Conservation (phyloP, 2,797 vertebrate genomes). For the Diglossa cyanea region DNA sequence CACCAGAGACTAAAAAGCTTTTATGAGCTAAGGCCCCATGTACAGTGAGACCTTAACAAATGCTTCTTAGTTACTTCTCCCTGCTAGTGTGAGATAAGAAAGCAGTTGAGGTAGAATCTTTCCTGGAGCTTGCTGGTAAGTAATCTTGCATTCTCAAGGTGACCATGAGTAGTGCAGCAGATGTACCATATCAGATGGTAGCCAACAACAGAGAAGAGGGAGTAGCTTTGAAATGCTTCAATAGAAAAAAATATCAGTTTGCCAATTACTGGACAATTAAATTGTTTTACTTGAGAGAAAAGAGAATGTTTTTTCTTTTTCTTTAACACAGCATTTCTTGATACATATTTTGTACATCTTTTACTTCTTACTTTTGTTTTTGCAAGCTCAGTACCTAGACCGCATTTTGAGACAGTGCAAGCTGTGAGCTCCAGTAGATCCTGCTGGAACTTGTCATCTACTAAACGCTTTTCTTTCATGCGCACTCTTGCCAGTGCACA, state of each 20-base stretch:
- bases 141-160: not conserved
- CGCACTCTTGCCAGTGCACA: not conserved
- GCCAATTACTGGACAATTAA: not conserved
- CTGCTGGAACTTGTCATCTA: not conserved
- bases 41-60: not conserved
- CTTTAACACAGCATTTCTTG: not conserved
- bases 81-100: not conserved
- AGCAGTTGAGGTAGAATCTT: not conserved
- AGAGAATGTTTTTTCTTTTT: not conserved
- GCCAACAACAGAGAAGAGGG: not conserved
- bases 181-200: fast-evolving
- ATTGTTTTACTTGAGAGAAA: not conserved
- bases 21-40: not conserved
- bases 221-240: not conserved
- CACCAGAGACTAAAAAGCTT: not conserved
- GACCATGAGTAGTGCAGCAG: not conserved
- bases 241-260: not conserved
- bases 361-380: not conserved
- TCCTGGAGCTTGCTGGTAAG: not conserved
- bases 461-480: not conserved
- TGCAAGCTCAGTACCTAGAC: not conserved
- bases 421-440: not conserved
- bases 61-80: not conserved
- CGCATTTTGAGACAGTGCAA: not conserved
- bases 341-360: not conserved